Evolutionary conservation across 2,888 invertebrate genomes (phyloP), one percentile per base, ranked within the genome.

Genomic region (Maniola hyperantus): DNA sequence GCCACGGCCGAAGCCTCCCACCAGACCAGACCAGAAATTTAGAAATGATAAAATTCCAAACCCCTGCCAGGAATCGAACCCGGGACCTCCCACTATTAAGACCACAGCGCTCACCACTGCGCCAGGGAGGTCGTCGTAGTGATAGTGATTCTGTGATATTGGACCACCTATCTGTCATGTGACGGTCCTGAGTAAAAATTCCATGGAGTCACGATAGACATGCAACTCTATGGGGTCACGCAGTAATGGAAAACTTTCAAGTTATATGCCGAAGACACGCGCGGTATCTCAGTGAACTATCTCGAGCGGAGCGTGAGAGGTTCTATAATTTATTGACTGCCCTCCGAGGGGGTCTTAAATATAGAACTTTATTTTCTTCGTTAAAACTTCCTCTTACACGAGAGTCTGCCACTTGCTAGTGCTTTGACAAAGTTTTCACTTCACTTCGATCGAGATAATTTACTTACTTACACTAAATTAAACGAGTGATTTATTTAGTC

Each of bases 391-490:
- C 54, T 44, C 66, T 10, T 39, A 8, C 1, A n/a, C 4, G 60
- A 46, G 61, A 53, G 48, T 51, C 54, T 53, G 63, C 59, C 44
- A n/a, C n/a, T n/a, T n/a, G n/a, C n/a, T n/a, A n/a, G 60, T 48
- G 66, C 70, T 67, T 70, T 67, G 70, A 67, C 60, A 63, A 65
- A 70, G 67, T 70, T 67, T 55, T 59, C 46, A 20, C 42, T 13
- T 42, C 42, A 13, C 46, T 15, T 8, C 46, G 15, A 46, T 46
- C 46, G 46, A 15, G 46, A 46, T 46, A 18, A 46, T 46, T 46
- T 15, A 2, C 2, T 46, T 46, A 15, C 8, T 7, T 15, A 7
- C 6, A 15, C 8, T 15, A 15, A 15, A 15, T 46, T 15, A 42
- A 13, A 13, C 13, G 46, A 46, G 46, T 46, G 46, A 46, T 44